Conservation (phyloP, 2,113 vertebrate genomes). For the Seriola quinqueradiata region DNA sequence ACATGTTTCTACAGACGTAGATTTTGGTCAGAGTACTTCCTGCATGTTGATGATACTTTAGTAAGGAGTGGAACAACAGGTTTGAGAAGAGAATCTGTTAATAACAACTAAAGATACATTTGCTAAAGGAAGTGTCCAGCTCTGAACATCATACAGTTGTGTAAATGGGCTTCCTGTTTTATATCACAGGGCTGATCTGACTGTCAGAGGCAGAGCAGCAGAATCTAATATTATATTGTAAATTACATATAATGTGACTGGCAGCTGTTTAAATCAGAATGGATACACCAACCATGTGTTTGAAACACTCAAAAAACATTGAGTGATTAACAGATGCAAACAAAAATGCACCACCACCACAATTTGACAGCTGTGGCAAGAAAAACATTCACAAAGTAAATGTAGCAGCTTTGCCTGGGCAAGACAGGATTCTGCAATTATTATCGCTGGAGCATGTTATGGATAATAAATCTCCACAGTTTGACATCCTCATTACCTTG, state of each 20-base stretch:
- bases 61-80: background rate
- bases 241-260: background rate
- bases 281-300: background rate
- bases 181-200: conserved; percentile 14
- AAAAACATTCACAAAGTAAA: conserved; percentile 2
- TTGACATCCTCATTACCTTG: background rate
- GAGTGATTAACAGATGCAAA: conserved; percentile 3
- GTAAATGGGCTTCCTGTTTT: conserved; percentile 11
- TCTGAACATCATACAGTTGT: background rate
- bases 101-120: background rate
- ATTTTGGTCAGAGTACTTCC: background rate
- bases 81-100: background rate
- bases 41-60: background rate
- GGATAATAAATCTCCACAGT: conserved; percentile 20
- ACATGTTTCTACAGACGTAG: background rate
- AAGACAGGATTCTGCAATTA: background rate
- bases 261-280: conserved; percentile 3
- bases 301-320: background rate
- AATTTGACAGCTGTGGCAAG: conserved; percentile 22
- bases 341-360: background rate
- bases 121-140: background rate
- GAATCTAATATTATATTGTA: background rate
- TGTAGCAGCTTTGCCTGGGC: background rate
- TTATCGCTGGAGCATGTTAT: background rate
- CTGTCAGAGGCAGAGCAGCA: background rate